phyloP scores from a whole-genome alignment of 64 coral and sea anemone genomes.

The Montipora cactus region DNA sequence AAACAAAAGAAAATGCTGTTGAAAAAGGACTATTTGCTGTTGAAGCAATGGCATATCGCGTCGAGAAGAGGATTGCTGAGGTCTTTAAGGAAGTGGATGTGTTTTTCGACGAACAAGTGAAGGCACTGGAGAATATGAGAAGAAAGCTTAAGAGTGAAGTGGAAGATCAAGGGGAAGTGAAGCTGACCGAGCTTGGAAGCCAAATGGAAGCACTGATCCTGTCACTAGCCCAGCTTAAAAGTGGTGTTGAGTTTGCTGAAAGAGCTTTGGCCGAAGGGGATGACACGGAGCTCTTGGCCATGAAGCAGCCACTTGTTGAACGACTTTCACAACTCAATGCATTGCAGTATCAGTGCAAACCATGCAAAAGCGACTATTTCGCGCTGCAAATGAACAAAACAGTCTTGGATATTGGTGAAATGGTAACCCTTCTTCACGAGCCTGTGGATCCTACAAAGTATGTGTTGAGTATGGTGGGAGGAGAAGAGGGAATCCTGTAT shows the following conservation, averaged over 20 bases:
- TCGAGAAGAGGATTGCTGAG: not conserved
- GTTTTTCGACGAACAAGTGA: conserved; percentile 12
- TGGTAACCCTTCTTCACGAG: not conserved
- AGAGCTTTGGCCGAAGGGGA: not conserved
- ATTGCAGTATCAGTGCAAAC: not conserved
- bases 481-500: conserved; percentile 17
- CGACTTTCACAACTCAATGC: conserved; percentile 1
- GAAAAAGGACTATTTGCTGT: conserved; percentile 12
- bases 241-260: conserved; percentile 9
- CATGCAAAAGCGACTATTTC: conserved; percentile 4
- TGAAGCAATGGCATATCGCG: not conserved
- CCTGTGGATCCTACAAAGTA: not conserved
- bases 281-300: conserved; percentile 10
- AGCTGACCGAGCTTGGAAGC: not conserved
- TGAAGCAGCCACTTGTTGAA: not conserved
- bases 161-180: not conserved
- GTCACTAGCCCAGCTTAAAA: conserved; percentile 8
- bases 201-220: conserved; percentile 3
- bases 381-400: not conserved
- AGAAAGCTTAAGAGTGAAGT: conserved; percentile 5
- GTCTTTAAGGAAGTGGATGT: conserved; percentile 16
- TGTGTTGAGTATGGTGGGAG: not conserved
- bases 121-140: not conserved
- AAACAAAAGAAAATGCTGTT: not conserved
- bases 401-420: not conserved